A percentile compares a stretch with the other conserved stretches of the same genome.
phyloP scores from a whole-genome alignment of 2,888 invertebrate genomes.

The Brachyptera putata region DNA sequence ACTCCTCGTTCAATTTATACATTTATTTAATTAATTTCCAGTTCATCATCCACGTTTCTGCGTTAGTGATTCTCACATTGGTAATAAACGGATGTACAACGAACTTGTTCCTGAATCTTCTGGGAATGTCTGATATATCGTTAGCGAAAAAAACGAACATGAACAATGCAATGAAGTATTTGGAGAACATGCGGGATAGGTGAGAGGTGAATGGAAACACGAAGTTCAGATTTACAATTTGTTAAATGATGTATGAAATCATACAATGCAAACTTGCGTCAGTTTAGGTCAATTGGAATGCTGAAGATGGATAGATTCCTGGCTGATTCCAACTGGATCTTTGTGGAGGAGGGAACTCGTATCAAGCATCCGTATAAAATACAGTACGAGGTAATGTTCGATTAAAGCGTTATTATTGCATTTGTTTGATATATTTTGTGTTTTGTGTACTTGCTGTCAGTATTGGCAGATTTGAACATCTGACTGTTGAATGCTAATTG shows the following conservation, averaged over 20 bases:
- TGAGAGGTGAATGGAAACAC: neutral
- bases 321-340: slow-evolving; percentile 59
- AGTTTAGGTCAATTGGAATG: slow-evolving; percentile 49
- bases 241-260: too few relatives aligned
- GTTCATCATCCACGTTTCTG: neutral
- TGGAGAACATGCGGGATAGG: slow-evolving; percentile 49
- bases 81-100: slow-evolving; percentile 57
- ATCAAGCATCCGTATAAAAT: slow-evolving; percentile 60
- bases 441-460: too few relatives aligned
- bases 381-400: too few relatives aligned
- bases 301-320: slow-evolving; percentile 60
- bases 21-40: too few relatives aligned
- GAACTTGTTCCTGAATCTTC: slow-evolving; percentile 48
- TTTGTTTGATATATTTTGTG: too few relatives aligned
- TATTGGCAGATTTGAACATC: too few relatives aligned
- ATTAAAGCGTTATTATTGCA: too few relatives aligned
- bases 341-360: slow-evolving; percentile 52
- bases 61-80: slow-evolving; percentile 52
- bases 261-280: too few relatives aligned
- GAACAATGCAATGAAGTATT: slow-evolving; percentile 52
- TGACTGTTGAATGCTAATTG: too few relatives aligned
- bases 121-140: slow-evolving; percentile 52
- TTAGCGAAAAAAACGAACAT: slow-evolving; percentile 53
- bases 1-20: too few relatives aligned
- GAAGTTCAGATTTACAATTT: neutral